Base-by-base conservation (phyloP, 92 coral and sea anemone species). In the Phenganax stokvisi region DNA sequence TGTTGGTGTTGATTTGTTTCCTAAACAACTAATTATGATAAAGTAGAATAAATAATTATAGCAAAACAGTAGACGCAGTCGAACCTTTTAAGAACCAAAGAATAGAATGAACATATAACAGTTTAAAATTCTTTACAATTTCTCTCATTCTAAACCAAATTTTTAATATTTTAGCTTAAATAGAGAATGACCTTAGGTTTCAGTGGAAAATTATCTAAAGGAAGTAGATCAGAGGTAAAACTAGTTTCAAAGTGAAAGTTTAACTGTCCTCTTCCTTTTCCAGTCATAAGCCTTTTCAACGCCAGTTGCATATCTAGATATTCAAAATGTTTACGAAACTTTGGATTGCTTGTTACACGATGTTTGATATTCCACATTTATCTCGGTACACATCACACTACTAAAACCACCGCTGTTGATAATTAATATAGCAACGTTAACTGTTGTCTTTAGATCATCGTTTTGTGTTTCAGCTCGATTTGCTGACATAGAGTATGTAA, bases 81-180 rank as follows among this genome's bases (percentile, higher is more conserved):
- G 47, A 20, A 37, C 16, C 13, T 7, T 79, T 65, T 59, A 13
- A 59, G 16, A 59, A 59, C 15, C 25, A 59, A 59, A 71, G 10
- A 8, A 3, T 51, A 28, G 52, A 73, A 51, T 5, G 0, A 53
- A 51, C 53, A 20, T 72, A 52, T 16, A 54, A 27, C 59, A 9
- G 57, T 30, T 6, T 17, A 12, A 62, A 64, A 25, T 57, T 1
- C 57, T 16, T 56, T 56, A 4, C 17, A 8, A 17, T 20, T 55
- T 75, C 56, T 75, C 2, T 53, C 1, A 11, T 10, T 75, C n/a
- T 75, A 75, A 55, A 25, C 56, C 0, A 75, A 51, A 15, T 56
- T 29, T 75, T 75, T 75, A 17, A 60, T 57, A 31, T 79, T 79
- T 79, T 79, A 79, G 83, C 74, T 12, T 79, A 79, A 79, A 79